phyloP scores from a whole-genome alignment of 64 coral and sea anemone species.

The Orbicella faveolata region DNA sequence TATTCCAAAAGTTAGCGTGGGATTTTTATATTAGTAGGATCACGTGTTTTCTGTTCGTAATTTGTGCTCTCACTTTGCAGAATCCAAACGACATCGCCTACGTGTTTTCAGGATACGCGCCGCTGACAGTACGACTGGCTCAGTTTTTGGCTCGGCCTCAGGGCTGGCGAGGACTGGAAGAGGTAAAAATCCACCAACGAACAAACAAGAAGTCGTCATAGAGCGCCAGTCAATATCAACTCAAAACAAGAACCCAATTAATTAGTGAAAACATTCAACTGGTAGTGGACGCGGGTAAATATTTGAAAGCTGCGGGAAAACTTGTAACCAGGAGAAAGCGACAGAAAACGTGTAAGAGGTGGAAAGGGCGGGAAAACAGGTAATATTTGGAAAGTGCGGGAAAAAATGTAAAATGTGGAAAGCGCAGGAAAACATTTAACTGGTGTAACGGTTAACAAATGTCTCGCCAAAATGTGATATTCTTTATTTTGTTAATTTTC shows the following conservation, averaged over 20 bases:
- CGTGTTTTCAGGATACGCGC: constrained; percentile 96
- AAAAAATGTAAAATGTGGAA: not conserved
- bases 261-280: too few species aligned
- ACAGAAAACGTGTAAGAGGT: too few species aligned
- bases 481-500: not conserved
- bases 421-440: not conserved
- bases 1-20: too few species aligned
- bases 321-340: too few species aligned
- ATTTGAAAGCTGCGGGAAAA: too few species aligned
- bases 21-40: too few species aligned
- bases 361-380: too few species aligned
- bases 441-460: not conserved
- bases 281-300: too few species aligned
- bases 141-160: constrained; percentile 91
- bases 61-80: constrained; percentile 46
- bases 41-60: not conserved
- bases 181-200: constrained; percentile 39
- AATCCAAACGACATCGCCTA: constrained; percentile 96
- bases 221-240: too few species aligned
- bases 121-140: constrained; percentile 90
- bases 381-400: not conserved
- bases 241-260: too few species aligned
- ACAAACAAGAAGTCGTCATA: too few species aligned
- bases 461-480: too few species aligned
- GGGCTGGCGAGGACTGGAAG: constrained; percentile 99